phyloP scores from a whole-genome alignment of 2,888 invertebrate species.

The Mylabris sibirica region DNA sequence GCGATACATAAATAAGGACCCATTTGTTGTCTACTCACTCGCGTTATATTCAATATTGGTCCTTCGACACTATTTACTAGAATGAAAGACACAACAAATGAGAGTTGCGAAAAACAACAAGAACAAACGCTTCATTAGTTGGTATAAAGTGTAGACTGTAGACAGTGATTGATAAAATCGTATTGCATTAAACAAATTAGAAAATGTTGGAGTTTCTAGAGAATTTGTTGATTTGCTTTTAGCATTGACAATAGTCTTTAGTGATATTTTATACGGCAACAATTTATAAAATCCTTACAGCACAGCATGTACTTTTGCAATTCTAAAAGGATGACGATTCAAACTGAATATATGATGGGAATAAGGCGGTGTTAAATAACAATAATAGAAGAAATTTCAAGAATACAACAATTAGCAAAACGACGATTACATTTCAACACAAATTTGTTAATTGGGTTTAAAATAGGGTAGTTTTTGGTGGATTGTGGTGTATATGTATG shows the following conservation, averaged over 20 bases:
- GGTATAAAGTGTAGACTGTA: too few species aligned
- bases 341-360: not conserved
- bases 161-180: not conserved
- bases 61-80: conserved; percentile 71
- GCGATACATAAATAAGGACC: conserved; percentile 80
- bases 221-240: conserved; percentile 4
- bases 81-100: not conserved
- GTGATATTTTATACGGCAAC: not conserved
- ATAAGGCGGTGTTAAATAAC: not conserved
- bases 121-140: not conserved
- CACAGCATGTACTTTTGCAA: not conserved
- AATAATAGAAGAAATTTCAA: not conserved
- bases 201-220: not conserved
- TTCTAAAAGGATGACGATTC: not conserved
- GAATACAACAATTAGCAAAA: not conserved
- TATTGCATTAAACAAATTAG: not conserved
- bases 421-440: too few species aligned
- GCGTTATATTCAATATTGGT: conserved; percentile 70
- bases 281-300: not conserved
- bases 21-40: conserved; percentile 78
- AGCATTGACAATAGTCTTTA: not conserved
- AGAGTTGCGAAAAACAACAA: not conserved
- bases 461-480: not conserved
- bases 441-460: not conserved
- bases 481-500: too few species aligned